These are phyloP conservation scores for Andrena chrysosceles DNA, from an alignment of 2,888 invertebrate genomes.

Conservation along the genomic window DNA sequence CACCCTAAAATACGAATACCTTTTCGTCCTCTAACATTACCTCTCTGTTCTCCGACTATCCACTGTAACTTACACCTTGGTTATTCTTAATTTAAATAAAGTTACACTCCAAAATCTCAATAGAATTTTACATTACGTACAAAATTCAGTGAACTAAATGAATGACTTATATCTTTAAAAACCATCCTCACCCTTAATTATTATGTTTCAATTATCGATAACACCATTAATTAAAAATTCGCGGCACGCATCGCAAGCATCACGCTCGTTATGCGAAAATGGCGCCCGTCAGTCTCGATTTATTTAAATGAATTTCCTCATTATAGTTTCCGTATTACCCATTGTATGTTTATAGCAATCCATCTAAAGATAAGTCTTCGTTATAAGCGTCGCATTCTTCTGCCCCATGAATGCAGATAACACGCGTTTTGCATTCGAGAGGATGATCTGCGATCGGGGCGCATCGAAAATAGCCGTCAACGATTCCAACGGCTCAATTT, in stretches of 20 bases:
- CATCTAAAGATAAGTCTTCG: conserved; percentile 61
- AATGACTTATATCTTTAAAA: background rate
- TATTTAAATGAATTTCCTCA: conserved; percentile 77
- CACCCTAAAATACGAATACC: background rate
- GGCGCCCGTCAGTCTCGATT: conserved; percentile 62
- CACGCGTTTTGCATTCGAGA: conserved; percentile 42
- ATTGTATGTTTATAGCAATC: conserved; percentile 79
- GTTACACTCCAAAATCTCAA: too few species aligned
- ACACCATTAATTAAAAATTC: conserved; percentile 28
- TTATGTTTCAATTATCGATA: background rate
- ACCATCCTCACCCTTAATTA: background rate
- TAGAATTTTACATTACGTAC: too few species aligned
- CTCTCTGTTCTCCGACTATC: background rate
- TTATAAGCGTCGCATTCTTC: conserved; percentile 46
- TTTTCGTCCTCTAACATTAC: background rate
- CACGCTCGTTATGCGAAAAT: conserved; percentile 72
- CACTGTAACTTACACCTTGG: background rate
- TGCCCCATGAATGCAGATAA: conserved; percentile 54
- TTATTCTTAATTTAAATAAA: background rate
- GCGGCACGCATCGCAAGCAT: conserved; percentile 28
- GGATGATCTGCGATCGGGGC: conserved; percentile 29
- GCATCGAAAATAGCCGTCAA: conserved; percentile 35
- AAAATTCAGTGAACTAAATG: too few species aligned
- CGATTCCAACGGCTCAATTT: conserved; percentile 7
- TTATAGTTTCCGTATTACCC: conserved; percentile 70